Base-by-base conservation (phyloP, 2,888 invertebrate genomes). In the Cataglyphis rosenhaueri region DNA sequence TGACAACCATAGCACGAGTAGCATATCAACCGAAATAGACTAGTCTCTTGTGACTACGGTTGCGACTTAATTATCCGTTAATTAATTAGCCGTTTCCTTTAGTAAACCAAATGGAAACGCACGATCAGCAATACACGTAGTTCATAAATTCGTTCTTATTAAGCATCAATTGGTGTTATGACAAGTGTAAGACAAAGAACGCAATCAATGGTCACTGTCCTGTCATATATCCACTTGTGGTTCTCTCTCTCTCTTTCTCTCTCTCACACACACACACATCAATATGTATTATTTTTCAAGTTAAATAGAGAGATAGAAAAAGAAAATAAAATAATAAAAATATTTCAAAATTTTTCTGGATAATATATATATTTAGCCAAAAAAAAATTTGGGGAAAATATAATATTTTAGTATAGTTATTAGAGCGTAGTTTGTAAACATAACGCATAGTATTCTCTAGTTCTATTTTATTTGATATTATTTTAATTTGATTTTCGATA, bases 161-260 rank as follows among this genome's bases (percentile, higher is more conserved):
- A 90, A 88, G 90, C 85, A 86, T 84, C 88, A 89, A 89, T 90
- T 89, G 88, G 48, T 75, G 79, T 83, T 86, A 55, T 68, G 82
- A 76, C 83, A 87, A 78, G 76, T 85, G 74, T 61, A 82, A 81
- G 70, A 66, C 38, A 61, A 59, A 57, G 81, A 78, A 75, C 41
- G 61, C 21, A 75, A 68, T 64, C 59, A 81, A 48, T 86, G 76
- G 41, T 66, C 52, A n/a, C 8, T n/a, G n/a, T n/a, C 52, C 52
- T 52, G n/a, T 48, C 48, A 48, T 18, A 44, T 15, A 48, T 52
- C n/a, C n/a, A 52, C 38, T 61, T 55, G 9, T 6, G 6, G 57
- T 44, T 18, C 15, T 21, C 29, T 29, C 29, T 29, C 2, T 29
- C 29, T 25, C 25, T 25, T 1, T 25, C 1, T 25, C 25, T 25